Evolutionary conservation across 2,797 vertebrate species (phyloP), one percentile per base, ranked within the genome.

Genomic region (Sternotherus odoratus): DNA sequence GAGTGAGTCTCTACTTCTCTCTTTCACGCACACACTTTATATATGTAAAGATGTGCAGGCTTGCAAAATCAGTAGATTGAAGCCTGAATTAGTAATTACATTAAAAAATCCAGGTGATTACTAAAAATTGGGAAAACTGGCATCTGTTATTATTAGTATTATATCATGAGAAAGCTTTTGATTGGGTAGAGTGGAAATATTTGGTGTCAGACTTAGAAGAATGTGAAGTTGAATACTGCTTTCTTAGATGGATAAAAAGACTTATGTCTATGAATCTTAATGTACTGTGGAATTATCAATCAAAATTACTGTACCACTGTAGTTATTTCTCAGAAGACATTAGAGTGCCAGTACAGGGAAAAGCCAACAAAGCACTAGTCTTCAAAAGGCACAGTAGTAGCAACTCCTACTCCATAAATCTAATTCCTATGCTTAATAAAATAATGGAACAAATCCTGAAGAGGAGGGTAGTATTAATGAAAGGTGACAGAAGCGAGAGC

Each of bases 311-410:
- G n/a, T 10, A 24, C 6, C 36, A 46, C 0, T 0, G 10, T 3
- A 69, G 75, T 60, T 39, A 51, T 77, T 88, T 60, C 49, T 69
- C 39, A 83, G 80, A 92, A 93, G n/a, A 75, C 28, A 17, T 43
- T 46, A 16, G 24, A 43, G 12, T 48, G 26, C 43, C 7, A 30
- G 72, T 46, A 74, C 15, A 48, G 43, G 26, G 26, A 30, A 75
- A 75, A 48, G 13, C 23, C 43, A 75, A 69, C n/a, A 69, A 39
- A 48, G 4, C 43, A 17, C 43, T 26, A 46, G 43, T 48, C 28
- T 75, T 48, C 23, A 75, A 43, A 74, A 28, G 26, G 72, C 43
- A 43, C 48, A 75, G 43, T 17, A 46, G 11, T 74, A 43, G 21
- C 24, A 74, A 15, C 39, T 74, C 46, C 23, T 46, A 74, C 39